phyloP scores from a whole-genome alignment of 2,888 invertebrate genomes.

The Palloptera scutellata region DNA sequence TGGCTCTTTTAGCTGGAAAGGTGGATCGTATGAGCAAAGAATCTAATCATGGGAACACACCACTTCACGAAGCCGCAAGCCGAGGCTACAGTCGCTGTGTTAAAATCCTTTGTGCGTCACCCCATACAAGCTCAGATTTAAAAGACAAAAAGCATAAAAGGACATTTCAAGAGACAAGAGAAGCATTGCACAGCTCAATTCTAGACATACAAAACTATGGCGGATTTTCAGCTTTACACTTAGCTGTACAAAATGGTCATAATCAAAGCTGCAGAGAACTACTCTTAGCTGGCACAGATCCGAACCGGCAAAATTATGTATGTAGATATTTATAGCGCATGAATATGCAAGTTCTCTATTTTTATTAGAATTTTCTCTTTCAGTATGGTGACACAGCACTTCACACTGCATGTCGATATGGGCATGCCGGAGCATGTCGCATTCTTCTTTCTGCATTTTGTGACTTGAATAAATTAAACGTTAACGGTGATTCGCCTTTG shows the following conservation, averaged over 20 bases:
- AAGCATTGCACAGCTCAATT: conserved; percentile 71
- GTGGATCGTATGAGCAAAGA: conserved; percentile 45
- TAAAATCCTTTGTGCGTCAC: conserved; percentile 69
- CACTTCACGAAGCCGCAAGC: conserved; percentile 94
- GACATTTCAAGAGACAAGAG: conserved; percentile 50
- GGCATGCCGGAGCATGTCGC: conserved; percentile 94
- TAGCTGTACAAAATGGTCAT: conserved; percentile 96
- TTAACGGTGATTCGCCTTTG: conserved; percentile 94
- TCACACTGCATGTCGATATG: conserved; percentile 94
- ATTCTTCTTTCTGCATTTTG: conserved; percentile 92
- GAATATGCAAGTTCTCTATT: background rate
- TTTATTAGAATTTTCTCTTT: conserved; percentile 16
- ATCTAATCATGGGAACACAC: conserved; percentile 85
- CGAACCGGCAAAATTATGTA: conserved; percentile 91
- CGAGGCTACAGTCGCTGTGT: conserved; percentile 90
- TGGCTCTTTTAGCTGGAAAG: conserved; percentile 20
- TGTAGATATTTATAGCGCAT: conserved; percentile 30
- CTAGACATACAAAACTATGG: conserved; percentile 78
- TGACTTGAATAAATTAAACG: conserved; percentile 87
- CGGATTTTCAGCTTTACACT: conserved; percentile 92
- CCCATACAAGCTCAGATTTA: conserved; percentile 36
- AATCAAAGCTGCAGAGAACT: conserved; percentile 92
- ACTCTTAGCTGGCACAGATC: conserved; percentile 84
- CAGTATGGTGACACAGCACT: conserved; percentile 95
- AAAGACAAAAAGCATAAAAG: conserved; percentile 44